Base-by-base conservation (phyloP, 2,797 vertebrate genomes). In the Takifugu rubripes region DNA sequence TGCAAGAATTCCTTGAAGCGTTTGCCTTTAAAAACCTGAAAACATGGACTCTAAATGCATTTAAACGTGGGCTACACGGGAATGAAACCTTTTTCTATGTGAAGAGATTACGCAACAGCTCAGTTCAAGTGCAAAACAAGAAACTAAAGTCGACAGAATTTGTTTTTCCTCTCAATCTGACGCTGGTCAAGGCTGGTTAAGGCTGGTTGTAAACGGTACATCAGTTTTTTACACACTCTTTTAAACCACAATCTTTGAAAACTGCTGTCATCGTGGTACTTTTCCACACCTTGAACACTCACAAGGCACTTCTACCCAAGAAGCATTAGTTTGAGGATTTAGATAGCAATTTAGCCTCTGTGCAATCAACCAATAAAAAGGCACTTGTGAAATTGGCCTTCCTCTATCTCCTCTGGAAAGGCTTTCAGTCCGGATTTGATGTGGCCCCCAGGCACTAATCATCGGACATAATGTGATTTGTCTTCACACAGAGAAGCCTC, bases 371-470 rank as follows among this genome's bases (percentile, higher is more conserved):
- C 90, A 90, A 84, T 90, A 88, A 87, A 85, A 85, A 72, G 67
- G 86, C 84, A 89, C 92, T 92, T 91, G 81, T 91, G 91, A 89
- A 89, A 90, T 78, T 88, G 85, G 79, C 75, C 88, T 78, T 85
- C 81, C 73, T 83, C 67, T 78, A 89, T 81, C 84, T 88, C 63
- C 70, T 76, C 81, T 79, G 84, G 58, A 72, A 90, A 88, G 80
- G 90, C 84, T 86, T 87, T 85, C 60, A 83, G 76, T 88, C 75
- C 73, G 59, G 76, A 85, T 92, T 92, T 94, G 91, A 93, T 90
- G 91, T 86, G 70, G 84, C 88, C 93, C 84, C 85, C 82, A 89
- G 91, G 90, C 88, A 85, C 82, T 73, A 90, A 92, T 93, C 85
- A 90, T 86, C 84, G 89, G 86, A 89, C 81, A 87, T 90, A 92